phyloP scores from a whole-genome alignment of 2,113 vertebrate genomes.

The Vidua macroura region DNA sequence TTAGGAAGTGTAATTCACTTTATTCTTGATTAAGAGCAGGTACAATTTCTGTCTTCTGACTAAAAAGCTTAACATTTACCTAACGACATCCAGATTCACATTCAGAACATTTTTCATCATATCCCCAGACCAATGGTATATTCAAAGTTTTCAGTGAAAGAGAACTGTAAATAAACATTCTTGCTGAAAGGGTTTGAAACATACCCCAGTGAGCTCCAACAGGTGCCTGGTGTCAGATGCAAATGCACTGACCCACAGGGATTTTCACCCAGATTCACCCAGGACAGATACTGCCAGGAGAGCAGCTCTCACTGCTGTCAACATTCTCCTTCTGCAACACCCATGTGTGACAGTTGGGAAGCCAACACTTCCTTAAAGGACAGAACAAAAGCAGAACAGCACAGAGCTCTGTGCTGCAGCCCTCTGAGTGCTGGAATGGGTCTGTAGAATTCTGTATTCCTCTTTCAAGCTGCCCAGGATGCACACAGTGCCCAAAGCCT shows the following conservation, averaged over 20 bases:
- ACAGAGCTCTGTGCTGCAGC: background rate
- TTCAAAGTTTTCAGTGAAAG: background rate
- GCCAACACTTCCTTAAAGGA: background rate
- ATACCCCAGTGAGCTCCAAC: background rate
- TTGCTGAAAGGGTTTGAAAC: background rate
- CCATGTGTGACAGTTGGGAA: background rate
- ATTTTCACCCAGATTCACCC: background rate
- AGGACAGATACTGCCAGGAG: background rate
- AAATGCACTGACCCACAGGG: background rate
- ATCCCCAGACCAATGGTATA: background rate
- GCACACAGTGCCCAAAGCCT: background rate
- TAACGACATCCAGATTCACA: background rate
- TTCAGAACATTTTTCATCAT: background rate
- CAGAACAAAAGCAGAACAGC: background rate
- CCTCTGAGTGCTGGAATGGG: accelerated
- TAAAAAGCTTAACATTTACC: background rate
- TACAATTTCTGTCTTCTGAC: background rate
- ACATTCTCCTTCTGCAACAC: background rate
- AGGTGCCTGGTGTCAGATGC: background rate
- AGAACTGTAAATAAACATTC: background rate
- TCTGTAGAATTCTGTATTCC: background rate
- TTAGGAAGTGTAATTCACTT: background rate
- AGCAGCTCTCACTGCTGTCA: background rate
- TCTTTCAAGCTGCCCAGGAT: background rate
- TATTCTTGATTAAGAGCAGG: background rate